phyloP scores from a whole-genome alignment of 2,113 vertebrate genomes.

The Hypomesus transpacificus region DNA sequence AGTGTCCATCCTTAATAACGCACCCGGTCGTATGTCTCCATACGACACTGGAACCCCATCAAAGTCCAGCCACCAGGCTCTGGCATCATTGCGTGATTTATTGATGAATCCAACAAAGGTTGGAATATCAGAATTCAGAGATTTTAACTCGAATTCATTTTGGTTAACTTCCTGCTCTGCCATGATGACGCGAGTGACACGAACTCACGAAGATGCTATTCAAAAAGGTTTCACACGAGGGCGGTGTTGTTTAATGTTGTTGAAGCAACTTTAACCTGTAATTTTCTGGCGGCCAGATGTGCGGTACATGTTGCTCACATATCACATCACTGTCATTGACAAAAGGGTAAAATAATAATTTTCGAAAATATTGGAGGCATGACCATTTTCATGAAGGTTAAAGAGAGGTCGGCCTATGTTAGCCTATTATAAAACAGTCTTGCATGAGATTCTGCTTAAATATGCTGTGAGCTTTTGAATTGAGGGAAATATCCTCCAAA shows the following conservation, averaged over 20 bases:
- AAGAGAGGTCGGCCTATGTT: too few relatives aligned
- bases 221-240: neutral
- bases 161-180: neutral
- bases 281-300: neutral
- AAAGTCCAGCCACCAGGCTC: constrained; percentile 37
- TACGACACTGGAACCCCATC: constrained; percentile 34
- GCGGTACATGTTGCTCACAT: neutral
- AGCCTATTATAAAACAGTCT: too few relatives aligned
- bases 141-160: constrained; percentile 7
- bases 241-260: neutral
- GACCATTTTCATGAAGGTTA: too few relatives aligned
- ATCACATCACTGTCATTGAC: neutral
- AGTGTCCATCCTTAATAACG: constrained; percentile 21
- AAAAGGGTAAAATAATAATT: too few relatives aligned
- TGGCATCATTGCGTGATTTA: constrained; percentile 1
- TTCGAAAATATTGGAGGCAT: too few relatives aligned
- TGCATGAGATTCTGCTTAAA: too few relatives aligned
- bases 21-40: constrained; percentile 25
- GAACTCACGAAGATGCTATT: neutral
- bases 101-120: constrained; percentile 31
- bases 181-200: neutral
- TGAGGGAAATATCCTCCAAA: too few relatives aligned
- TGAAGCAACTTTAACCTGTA: too few relatives aligned
- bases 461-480: too few relatives aligned
- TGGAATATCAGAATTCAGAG: constrained; percentile 17